Percentiles rank a stretch among this genome's conserved stretches.
These are phyloP conservation scores for Antrozous pallidus DNA, from an alignment of 2,797 vertebrate species.

Conservation along the genomic window DNA sequence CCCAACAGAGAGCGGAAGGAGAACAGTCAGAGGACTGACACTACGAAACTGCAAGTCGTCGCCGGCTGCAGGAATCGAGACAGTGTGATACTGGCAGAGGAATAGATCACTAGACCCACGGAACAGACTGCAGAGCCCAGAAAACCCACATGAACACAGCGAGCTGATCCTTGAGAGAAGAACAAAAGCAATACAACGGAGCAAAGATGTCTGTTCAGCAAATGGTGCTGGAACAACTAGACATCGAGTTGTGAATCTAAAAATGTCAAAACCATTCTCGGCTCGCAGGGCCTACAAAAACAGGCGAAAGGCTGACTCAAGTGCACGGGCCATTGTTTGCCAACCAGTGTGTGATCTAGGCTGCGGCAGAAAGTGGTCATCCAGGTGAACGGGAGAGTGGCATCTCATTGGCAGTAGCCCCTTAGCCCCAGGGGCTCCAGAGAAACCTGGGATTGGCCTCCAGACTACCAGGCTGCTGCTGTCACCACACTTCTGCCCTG, in stretches of 20 bases:
- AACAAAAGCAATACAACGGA: too few relatives aligned
- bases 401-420: neutral
- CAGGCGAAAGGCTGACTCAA: neutral
- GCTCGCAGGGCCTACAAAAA: too few relatives aligned
- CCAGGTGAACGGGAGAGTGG: neutral
- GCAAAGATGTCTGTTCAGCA: too few relatives aligned
- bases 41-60: neutral
- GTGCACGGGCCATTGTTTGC: neutral
- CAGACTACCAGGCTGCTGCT: neutral
- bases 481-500: neutral
- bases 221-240: too few relatives aligned
- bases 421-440: neutral
- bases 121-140: neutral
- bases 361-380: neutral
- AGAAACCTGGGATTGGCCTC: neutral
- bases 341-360: neutral
- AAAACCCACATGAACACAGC: neutral
- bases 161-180: neutral
- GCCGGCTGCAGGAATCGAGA: neutral
- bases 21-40: neutral
- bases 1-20: neutral
- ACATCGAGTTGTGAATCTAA: too few relatives aligned
- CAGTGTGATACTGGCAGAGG: neutral
- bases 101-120: neutral
- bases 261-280: too few relatives aligned